These are phyloP conservation scores for Chauna torquata DNA, from an alignment of 2,113 vertebrate genomes.

Conservation along the genomic window DNA sequence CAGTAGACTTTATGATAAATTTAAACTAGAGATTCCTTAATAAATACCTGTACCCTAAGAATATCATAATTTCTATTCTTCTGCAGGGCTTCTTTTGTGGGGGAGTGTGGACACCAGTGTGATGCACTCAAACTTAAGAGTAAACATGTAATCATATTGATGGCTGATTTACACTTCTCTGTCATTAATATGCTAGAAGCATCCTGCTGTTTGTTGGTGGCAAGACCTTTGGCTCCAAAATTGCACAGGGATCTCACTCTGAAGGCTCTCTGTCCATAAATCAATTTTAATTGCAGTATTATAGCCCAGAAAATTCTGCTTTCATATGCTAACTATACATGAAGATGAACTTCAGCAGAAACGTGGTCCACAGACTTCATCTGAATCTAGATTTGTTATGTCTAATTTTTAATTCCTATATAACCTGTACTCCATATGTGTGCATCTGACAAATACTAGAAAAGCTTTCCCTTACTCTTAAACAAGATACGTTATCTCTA, in stretches of 20 bases:
- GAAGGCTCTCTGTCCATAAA: conserved; percentile 47
- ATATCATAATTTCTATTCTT: not conserved
- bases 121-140: not conserved
- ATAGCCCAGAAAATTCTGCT: conserved; percentile 16
- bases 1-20: not conserved
- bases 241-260: conserved; percentile 46
- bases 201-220: conserved; percentile 41
- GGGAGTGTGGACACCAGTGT: fast-evolving
- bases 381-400: not conserved
- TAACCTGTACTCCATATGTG: not conserved
- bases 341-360: not conserved
- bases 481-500: not conserved
- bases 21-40: not conserved
- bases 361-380: not conserved
- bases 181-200: conserved; percentile 26
- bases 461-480: not conserved
- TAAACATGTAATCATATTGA: not conserved
- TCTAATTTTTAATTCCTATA: not conserved
- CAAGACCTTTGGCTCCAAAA: conserved; percentile 59
- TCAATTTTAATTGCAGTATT: conserved; percentile 40
- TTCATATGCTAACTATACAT: not conserved
- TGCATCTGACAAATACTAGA: not conserved
- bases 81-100: not conserved
- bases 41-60: not conserved
- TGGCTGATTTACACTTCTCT: conserved; percentile 34